phyloP scores from a whole-genome alignment of 2,113 vertebrate genomes.

The Myanophis thanlyinensis region DNA sequence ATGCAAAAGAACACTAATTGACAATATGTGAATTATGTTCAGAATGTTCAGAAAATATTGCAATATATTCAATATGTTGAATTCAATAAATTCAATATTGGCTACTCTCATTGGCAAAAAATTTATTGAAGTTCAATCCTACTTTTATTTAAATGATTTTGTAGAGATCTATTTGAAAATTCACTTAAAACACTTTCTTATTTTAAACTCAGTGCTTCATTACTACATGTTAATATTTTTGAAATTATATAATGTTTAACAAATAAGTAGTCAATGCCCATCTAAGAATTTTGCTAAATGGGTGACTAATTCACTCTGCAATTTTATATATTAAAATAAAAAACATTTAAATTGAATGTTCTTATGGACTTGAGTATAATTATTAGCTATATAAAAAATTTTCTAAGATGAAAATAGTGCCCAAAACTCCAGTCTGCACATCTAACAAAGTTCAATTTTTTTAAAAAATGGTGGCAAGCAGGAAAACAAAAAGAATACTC shows the following conservation, averaged over 20 bases:
- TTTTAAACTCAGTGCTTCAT: constrained; percentile 68
- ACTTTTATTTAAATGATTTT: constrained; percentile 11
- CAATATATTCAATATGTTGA: background rate
- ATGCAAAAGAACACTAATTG: background rate
- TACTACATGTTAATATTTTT: constrained; percentile 32
- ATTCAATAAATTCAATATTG: constrained; percentile 25
- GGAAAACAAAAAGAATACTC: constrained; percentile 60
- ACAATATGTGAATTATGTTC: background rate
- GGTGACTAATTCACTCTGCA: constrained; percentile 10
- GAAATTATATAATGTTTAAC: background rate
- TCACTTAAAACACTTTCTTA: constrained; percentile 23
- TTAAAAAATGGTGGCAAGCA: constrained; percentile 47
- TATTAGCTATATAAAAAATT: fast-evolving
- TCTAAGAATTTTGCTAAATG: constrained; percentile 12
- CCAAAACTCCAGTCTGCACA: constrained; percentile 43
- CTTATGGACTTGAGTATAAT: constrained; percentile 15
- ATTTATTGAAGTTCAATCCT: constrained; percentile 1
- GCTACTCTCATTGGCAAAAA: constrained; percentile 49
- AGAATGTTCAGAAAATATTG: constrained; percentile 27
- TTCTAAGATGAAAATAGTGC: constrained; percentile 33
- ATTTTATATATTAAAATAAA: constrained; percentile 21
- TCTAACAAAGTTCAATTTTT: constrained; percentile 51
- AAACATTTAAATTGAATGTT: background rate
- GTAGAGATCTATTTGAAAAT: background rate
- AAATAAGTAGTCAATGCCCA: constrained; percentile 23